Percentiles rank a stretch among this genome's conserved stretches.
Conservation (phyloP, 2,113 vertebrate genomes). For the human (Homo sapiens) region DNA sequence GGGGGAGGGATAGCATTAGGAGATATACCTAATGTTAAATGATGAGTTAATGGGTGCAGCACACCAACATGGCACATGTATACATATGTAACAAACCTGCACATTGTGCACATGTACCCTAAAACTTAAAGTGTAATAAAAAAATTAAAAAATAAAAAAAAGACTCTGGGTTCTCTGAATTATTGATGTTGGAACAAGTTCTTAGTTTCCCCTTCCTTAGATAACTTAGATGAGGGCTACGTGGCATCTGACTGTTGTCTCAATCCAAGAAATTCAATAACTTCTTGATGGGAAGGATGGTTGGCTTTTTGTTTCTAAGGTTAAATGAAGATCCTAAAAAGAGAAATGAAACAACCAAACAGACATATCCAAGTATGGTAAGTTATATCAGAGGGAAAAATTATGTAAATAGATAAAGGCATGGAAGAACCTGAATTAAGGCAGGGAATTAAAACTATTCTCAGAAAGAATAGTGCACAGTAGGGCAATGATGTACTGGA, state of each 20-base stretch:
- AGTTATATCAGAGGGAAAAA: not conserved
- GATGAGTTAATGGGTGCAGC: too few species aligned
- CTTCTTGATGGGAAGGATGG: not conserved
- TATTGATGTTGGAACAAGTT: not conserved
- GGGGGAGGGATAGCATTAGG: too few species aligned
- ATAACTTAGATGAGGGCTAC: not conserved
- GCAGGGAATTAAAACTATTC: not conserved
- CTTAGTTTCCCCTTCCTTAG: not conserved
- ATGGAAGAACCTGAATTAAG: not conserved
- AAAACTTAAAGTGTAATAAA: too few species aligned
- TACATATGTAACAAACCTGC: too few species aligned
- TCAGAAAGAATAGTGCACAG: not conserved
- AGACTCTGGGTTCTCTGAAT: not conserved
- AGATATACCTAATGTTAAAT: too few species aligned
- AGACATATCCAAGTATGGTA: not conserved
- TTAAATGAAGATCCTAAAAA: not conserved
- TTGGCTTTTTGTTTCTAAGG: not conserved
- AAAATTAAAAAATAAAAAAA: too few species aligned
- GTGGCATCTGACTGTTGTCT: not conserved
- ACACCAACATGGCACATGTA: too few species aligned
- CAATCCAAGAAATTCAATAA: not conserved
- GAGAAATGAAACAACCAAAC: not conserved
- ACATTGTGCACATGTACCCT: too few species aligned
- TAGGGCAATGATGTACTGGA: not conserved
- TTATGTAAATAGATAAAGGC: not conserved